Conservation (phyloP, 2,113 vertebrate species). For the Enhydra lutris region DNA sequence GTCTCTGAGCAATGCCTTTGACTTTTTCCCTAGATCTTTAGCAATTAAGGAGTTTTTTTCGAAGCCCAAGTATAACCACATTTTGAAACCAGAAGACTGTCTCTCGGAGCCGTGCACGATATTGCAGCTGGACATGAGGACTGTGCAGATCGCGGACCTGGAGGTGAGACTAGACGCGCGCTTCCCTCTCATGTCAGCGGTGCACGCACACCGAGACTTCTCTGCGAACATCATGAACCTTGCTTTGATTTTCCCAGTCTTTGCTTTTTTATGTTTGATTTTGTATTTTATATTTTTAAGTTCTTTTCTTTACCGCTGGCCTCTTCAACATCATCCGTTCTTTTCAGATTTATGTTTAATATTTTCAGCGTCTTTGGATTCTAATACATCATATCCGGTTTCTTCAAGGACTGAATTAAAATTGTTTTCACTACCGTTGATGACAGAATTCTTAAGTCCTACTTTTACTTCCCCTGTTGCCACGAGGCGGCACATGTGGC, state of each 20-base stretch:
- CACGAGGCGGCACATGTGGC: fast-evolving
- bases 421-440: not conserved
- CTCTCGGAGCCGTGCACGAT: conserved; percentile 81
- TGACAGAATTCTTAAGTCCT: not conserved
- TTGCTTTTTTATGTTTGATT: not conserved
- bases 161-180: conserved; percentile 77
- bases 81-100: conserved; percentile 83
- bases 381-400: not conserved
- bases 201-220: fast-evolving
- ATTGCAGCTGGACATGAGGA: conserved; percentile 84
- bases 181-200: not conserved
- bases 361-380: not conserved
- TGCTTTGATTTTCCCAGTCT: not conserved
- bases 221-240: no score
- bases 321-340: not conserved
- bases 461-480: not conserved
- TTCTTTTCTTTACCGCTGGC: not conserved
- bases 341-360: not conserved
- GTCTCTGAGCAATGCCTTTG: not conserved
- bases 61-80: conserved; percentile 87
- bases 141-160: conserved; percentile 83
- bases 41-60: conserved; percentile 87
- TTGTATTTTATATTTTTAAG: not conserved
- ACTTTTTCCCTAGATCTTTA: conserved; percentile 78
- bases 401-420: not conserved